These are phyloP conservation scores for Ips typographus DNA, from an alignment of 1,140 invertebrate species.

Conservation along the genomic window DNA sequence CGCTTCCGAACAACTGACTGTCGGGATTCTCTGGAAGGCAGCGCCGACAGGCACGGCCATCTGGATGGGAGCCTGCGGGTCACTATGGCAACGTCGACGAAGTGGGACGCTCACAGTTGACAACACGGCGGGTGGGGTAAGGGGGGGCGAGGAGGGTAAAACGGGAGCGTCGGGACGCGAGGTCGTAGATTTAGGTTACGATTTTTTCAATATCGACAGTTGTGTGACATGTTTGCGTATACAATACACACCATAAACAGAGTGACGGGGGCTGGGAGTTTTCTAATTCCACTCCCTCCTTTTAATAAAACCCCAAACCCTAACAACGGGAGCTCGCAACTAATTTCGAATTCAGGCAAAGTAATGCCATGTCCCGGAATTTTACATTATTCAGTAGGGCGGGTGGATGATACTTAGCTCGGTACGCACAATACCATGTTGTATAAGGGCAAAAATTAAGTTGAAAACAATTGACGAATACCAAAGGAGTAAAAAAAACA, in stretches of 20 bases:
- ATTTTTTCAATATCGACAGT: slow-evolving; percentile 3
- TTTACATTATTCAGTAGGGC: no score
- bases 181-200: slow-evolving; percentile 27
- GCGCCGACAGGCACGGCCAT: slow-evolving; percentile 29
- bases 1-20: slow-evolving; percentile 34
- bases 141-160: neutral
- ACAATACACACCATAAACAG: neutral
- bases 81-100: slow-evolving; percentile 26
- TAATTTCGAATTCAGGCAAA: slow-evolving; percentile 2
- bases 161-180: neutral
- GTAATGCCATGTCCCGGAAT: no score
- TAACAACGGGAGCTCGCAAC: slow-evolving; percentile 12
- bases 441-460: neutral
- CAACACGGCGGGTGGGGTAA: slow-evolving; percentile 16
- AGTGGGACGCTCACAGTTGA: slow-evolving; percentile 36
- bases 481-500: neutral
- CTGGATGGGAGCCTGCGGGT: slow-evolving; percentile 28
- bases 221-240: slow-evolving; percentile 3
- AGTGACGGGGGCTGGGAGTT: slow-evolving; percentile 2
- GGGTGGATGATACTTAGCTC: no score
- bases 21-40: slow-evolving; percentile 21
- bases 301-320: slow-evolving; percentile 4
- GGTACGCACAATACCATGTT: no score
- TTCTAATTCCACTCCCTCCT: neutral
- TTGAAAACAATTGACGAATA: neutral